Percentiles rank a stretch among this genome's conserved stretches.
phyloP scores from a whole-genome alignment of 2,888 invertebrate species.

The Pyrocoelia pectoralis region DNA sequence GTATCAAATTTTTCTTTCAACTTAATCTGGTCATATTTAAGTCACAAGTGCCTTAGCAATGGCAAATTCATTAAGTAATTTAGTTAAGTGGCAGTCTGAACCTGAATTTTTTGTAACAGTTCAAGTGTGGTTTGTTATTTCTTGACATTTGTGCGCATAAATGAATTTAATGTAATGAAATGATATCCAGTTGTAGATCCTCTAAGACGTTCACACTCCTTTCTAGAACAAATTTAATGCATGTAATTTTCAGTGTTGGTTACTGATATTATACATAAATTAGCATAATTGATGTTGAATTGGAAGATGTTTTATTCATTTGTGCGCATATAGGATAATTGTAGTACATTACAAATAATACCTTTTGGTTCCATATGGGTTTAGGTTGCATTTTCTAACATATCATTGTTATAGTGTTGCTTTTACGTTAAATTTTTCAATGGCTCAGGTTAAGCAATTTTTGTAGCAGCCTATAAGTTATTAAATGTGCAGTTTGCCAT shows the following conservation, averaged over 20 bases:
- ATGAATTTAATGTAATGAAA: too few relatives aligned
- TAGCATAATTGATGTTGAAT: too few relatives aligned
- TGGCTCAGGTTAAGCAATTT: constrained; percentile 20
- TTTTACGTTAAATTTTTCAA: constrained; percentile 8
- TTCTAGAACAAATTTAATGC: too few relatives aligned
- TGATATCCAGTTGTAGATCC: too few relatives aligned
- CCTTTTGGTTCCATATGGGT: constrained; percentile 7
- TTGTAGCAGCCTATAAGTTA: constrained; percentile 12
- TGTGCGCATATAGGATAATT: background rate
- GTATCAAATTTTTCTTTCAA: background rate
- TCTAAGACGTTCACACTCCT: too few relatives aligned
- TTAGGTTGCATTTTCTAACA: constrained; percentile 17
- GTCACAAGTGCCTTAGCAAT: constrained; percentile 16
- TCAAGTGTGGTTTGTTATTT: background rate
- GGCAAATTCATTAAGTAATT: constrained; percentile 11
- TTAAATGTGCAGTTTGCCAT: background rate
- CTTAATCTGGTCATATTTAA: background rate
- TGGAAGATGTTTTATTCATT: too few relatives aligned
- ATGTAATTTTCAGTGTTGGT: too few relatives aligned
- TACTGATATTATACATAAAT: too few relatives aligned
- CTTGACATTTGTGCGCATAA: too few relatives aligned
- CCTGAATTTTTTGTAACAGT: background rate
- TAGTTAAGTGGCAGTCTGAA: constrained; percentile 17
- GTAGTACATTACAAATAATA: background rate
- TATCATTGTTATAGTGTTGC: constrained; percentile 24